Evolutionary conservation across 2,113 vertebrate genomes (phyloP).

Genomic region (Halichoeres trimaculatus): DNA sequence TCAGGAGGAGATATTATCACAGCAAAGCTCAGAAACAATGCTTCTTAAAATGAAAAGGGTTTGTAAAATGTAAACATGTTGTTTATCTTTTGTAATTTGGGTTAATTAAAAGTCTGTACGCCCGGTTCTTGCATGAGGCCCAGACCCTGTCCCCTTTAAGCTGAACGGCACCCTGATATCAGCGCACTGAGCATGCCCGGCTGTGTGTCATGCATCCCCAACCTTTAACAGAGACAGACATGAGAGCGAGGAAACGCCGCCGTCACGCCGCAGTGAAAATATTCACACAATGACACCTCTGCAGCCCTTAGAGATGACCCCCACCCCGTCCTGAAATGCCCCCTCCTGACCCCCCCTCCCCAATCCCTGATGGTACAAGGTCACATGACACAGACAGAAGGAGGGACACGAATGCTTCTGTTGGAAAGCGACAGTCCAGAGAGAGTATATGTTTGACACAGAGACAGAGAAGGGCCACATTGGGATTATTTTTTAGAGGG

Average conservation of each 20-base stretch:
- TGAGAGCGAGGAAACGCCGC: slow-evolving; percentile 17
- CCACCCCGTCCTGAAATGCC: neutral
- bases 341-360: slow-evolving; percentile 20
- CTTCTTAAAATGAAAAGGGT: too few species aligned
- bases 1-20: too few species aligned
- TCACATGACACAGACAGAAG: slow-evolving; percentile 78
- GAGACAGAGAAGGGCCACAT: slow-evolving; percentile 74
- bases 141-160: neutral
- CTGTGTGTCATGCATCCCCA: slow-evolving; percentile 34
- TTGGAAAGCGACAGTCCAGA: slow-evolving; percentile 71
- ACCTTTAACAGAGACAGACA: slow-evolving; percentile 28
- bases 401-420: slow-evolving; percentile 66
- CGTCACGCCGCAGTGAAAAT: neutral
- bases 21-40: too few species aligned
- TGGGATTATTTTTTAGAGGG: neutral
- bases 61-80: too few species aligned
- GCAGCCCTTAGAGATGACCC: slow-evolving; percentile 16
- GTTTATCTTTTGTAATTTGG: too few species aligned
- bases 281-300: neutral
- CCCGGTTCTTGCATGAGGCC: slow-evolving; percentile 29
- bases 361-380: slow-evolving; percentile 49
- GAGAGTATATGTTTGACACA: slow-evolving; percentile 76
- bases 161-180: neutral
- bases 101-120: too few species aligned
- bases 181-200: slow-evolving; percentile 42